Percentiles rank a stretch among this genome's conserved stretches.
phyloP scores from a whole-genome alignment of 2,888 invertebrate genomes.

The Taphrorychus bicolor region DNA sequence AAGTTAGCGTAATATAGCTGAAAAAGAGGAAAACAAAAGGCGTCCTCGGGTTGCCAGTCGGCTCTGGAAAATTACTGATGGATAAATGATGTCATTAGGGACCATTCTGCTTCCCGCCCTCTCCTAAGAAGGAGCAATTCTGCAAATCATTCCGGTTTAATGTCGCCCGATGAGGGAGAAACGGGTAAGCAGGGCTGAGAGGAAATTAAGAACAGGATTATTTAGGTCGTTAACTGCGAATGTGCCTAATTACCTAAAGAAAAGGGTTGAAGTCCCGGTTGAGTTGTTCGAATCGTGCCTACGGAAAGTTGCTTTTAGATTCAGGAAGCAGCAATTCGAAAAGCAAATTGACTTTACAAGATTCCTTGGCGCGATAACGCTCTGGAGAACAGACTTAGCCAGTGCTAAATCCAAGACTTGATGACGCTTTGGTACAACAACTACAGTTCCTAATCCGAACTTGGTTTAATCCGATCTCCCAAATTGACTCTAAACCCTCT shows the following conservation, averaged over 20 bases:
- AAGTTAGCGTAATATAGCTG: too few species aligned
- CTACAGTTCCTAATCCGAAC: too few species aligned
- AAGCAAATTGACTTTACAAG: too few species aligned
- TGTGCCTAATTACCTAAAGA: background rate
- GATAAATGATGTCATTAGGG: conserved; percentile 19
- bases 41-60: background rate
- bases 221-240: background rate
- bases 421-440: too few species aligned
- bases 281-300: too few species aligned
- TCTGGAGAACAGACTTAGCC: too few species aligned
- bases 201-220: background rate
- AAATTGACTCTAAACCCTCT: too few species aligned
- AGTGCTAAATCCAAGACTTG: too few species aligned
- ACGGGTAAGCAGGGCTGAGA: background rate
- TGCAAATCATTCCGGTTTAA: background rate
- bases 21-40: conserved; percentile 9
- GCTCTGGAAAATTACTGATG: conserved; percentile 11
- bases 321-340: background rate
- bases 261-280: too few species aligned
- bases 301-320: too few species aligned
- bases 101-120: background rate
- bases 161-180: background rate
- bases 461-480: too few species aligned
- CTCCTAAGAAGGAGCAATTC: background rate
- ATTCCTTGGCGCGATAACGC: too few species aligned